Evolutionary conservation across 2,113 vertebrate genomes (phyloP).

Genomic region (Xerus inauris): DNA sequence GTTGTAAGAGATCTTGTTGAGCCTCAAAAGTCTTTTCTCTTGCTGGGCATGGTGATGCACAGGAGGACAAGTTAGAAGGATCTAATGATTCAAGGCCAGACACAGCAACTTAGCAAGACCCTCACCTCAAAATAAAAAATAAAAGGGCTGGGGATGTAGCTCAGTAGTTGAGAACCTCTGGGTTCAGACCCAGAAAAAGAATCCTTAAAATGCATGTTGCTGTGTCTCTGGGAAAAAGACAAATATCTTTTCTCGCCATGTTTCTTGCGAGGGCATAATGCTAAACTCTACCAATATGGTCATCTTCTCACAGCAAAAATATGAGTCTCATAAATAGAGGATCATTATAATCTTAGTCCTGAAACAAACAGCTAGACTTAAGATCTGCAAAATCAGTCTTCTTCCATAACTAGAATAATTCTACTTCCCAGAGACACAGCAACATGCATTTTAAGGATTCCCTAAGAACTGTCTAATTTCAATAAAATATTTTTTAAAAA

Average conservation of each 20-base stretch:
- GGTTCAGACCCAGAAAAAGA: too few relatives aligned
- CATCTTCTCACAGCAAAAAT: not conserved
- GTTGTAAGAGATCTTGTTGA: not conserved
- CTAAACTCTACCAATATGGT: not conserved
- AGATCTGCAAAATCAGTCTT: not conserved
- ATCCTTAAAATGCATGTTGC: too few relatives aligned
- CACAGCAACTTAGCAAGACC: too few relatives aligned
- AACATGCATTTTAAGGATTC: not conserved
- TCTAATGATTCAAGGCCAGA: too few relatives aligned
- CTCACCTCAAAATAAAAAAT: too few relatives aligned
- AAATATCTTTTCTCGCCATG: not conserved
- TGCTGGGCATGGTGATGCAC: too few relatives aligned
- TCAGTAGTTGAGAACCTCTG: too few relatives aligned
- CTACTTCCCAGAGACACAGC: not conserved
- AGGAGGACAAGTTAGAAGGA: too few relatives aligned
- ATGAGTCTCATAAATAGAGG: not conserved
- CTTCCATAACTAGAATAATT: conserved; percentile 38
- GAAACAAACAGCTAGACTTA: not conserved
- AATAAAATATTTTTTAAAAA: not conserved
- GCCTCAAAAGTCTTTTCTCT: not conserved
- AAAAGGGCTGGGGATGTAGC: too few relatives aligned
- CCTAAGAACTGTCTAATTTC: conserved; percentile 13
- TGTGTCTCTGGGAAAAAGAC: too few relatives aligned
- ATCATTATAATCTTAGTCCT: not conserved
- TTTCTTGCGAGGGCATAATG: not conserved